These are phyloP conservation scores for Abscondita cerata DNA, from an alignment of 2,888 invertebrate genomes.

Conservation along the genomic window DNA sequence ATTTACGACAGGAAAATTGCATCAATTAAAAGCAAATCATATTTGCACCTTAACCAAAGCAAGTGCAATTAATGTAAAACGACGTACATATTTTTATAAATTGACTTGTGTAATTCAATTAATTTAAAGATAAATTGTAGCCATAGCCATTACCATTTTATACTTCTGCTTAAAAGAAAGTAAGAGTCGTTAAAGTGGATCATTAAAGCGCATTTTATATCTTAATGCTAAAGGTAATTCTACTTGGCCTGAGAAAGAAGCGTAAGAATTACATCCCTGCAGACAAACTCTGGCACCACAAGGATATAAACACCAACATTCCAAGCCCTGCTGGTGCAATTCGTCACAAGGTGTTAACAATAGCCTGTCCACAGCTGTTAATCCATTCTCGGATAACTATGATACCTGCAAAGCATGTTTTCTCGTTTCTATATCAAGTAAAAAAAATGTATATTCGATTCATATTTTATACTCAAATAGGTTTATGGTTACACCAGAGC, in stretches of 20 bases:
- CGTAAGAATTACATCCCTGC: constrained; percentile 11
- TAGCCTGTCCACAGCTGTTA: constrained; percentile 33
- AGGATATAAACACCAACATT: constrained; percentile 32
- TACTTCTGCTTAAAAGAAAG: constrained; percentile 2
- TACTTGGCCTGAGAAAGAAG: background rate
- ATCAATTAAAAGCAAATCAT: too few species aligned
- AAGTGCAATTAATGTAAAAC: too few species aligned
- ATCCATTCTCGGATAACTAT: constrained; percentile 28
- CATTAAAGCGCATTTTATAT: constrained; percentile 11
- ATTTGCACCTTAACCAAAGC: too few species aligned
- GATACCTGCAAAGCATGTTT: constrained; percentile 22
- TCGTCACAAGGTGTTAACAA: constrained; percentile 40
- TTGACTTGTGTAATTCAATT: too few species aligned
- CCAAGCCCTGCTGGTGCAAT: constrained; percentile 35
- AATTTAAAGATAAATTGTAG: background rate
- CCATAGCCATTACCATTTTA: background rate
- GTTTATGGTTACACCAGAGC: background rate
- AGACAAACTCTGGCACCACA: constrained; percentile 24
- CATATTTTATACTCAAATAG: background rate
- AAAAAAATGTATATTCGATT: background rate
- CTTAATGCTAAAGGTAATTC: constrained; percentile 11
- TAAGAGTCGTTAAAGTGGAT: constrained; percentile 8
- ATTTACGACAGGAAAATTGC: too few species aligned
- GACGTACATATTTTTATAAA: too few species aligned
- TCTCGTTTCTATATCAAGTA: background rate